Percentiles rank a stretch among this genome's conserved stretches.
phyloP scores from a whole-genome alignment of 2,113 vertebrate genomes.

The Macrotus californicus region DNA sequence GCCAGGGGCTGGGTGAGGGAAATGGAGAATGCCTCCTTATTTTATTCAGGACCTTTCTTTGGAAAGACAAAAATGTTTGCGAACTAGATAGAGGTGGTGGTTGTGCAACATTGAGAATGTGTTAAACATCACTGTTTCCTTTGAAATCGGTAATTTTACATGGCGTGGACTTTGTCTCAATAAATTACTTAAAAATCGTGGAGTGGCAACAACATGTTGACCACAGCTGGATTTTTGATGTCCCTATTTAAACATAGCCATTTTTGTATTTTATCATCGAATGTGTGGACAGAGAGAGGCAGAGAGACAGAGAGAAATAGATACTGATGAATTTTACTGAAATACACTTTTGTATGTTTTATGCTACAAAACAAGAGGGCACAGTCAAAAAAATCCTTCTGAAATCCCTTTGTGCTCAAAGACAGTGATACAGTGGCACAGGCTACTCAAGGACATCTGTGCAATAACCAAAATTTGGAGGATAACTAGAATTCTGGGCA shows the following conservation, averaged over 20 bases:
- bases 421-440: too few species aligned
- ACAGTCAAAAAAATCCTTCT: neutral
- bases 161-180: neutral
- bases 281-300: neutral
- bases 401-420: neutral
- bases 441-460: fast-evolving
- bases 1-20: too few species aligned
- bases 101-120: too few species aligned
- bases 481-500: neutral
- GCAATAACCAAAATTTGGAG: too few species aligned
- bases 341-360: neutral
- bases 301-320: neutral
- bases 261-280: neutral
- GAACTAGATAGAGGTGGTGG: too few species aligned
- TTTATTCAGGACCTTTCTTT: too few species aligned
- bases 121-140: neutral
- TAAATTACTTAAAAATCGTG: neutral
- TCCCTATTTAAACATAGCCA: too few species aligned
- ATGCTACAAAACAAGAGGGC: too few species aligned
- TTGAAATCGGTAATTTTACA: neutral
- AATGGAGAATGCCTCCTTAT: too few species aligned
- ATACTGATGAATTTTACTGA: too few species aligned
- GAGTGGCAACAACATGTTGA: neutral
- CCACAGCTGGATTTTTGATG: neutral
- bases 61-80: too few species aligned